Evolutionary conservation across 2,113 vertebrate genomes (phyloP).

Genomic region (Phylloscopus trochiloides): DNA sequence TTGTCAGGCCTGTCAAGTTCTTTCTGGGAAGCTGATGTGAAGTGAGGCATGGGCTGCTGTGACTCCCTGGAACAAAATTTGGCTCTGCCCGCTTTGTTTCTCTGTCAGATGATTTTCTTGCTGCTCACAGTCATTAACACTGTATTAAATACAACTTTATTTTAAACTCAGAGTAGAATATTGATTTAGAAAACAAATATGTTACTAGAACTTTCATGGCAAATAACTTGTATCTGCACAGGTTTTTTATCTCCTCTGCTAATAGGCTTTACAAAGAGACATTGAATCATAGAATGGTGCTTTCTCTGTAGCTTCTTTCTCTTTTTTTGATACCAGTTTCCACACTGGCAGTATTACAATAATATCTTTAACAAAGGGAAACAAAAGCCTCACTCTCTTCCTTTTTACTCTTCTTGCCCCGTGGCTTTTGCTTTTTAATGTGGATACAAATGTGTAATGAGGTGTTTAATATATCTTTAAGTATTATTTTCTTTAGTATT

Average conservation of each 20-base stretch:
- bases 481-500: neutral
- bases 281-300: neutral
- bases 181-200: neutral
- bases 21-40: neutral
- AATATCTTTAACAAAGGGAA: neutral
- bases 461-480: neutral
- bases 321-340: neutral
- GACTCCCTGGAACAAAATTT: neutral
- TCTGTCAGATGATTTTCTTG: neutral
- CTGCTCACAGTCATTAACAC: neutral
- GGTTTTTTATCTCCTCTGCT: neutral
- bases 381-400: neutral
- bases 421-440: neutral
- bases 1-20: neutral
- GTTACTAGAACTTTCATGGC: neutral
- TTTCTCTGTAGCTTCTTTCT: neutral
- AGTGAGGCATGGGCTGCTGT: neutral
- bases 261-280: neutral
- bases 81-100: neutral
- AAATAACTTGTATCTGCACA: neutral
- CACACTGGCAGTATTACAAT: neutral
- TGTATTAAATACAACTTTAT: neutral
- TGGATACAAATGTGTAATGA: neutral
- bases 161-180: neutral
- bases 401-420: neutral